Evolutionary conservation across 53 echinoderm and acorn worm genomes (phyloP).

Genomic region (Temnopleurus reevesii): DNA sequence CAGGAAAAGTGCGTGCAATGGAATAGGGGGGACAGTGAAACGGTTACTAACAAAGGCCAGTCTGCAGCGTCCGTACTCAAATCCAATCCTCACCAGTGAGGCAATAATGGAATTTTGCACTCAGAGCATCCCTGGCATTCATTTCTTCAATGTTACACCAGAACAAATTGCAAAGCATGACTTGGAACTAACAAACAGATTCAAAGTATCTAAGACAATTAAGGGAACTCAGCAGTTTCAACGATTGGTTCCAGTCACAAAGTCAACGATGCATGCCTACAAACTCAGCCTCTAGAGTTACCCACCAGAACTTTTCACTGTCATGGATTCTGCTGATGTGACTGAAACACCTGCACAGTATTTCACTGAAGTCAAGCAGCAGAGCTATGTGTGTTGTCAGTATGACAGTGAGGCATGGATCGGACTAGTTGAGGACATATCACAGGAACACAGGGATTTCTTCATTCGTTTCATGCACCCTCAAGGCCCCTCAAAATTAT

Average conservation of each 20-base stretch:
- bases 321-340: neutral
- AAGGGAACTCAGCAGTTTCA: conserved; percentile 67
- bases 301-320: conserved; percentile 5
- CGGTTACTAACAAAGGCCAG: conserved; percentile 54
- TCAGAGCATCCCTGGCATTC: conserved; percentile 63
- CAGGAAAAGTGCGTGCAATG: conserved; percentile 74
- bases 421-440: neutral
- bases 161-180: conserved; percentile 36
- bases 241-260: conserved; percentile 51
- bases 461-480: no score
- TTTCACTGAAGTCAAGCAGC: conserved; percentile 16
- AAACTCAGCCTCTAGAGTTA: conserved; percentile 54
- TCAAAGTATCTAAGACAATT: conserved; percentile 49
- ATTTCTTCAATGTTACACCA: conserved; percentile 64
- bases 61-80: conserved; percentile 54
- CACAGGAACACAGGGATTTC: no score
- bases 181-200: conserved; percentile 29
- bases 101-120: conserved; percentile 60
- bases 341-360: neutral
- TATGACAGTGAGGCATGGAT: conserved; percentile 37
- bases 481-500: no score
- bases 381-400: conserved; percentile 50
- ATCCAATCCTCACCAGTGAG: conserved; percentile 58
- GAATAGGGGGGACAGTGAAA: conserved; percentile 72
- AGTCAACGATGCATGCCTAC: conserved; percentile 57